These are phyloP conservation scores for Cryptoprocta ferox DNA, from an alignment of 2,797 vertebrate genomes.

Conservation along the genomic window DNA sequence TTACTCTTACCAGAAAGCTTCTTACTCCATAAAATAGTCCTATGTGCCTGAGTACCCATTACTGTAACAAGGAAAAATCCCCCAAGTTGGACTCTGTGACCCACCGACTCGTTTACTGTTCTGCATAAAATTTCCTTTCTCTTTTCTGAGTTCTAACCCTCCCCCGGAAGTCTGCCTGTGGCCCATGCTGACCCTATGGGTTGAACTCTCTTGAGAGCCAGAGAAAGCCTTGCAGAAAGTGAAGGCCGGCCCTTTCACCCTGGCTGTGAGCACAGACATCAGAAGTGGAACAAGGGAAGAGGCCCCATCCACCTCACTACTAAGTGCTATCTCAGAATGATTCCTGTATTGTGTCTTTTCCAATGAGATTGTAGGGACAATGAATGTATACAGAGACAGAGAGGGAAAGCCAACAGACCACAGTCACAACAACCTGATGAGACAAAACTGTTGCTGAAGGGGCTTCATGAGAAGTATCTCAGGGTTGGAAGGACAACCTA, in stretches of 20 bases:
- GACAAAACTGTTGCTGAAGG: conserved; percentile 21
- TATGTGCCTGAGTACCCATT: not conserved
- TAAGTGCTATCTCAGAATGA: not conserved
- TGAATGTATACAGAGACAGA: not conserved
- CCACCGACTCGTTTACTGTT: not conserved
- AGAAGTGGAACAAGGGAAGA: not conserved
- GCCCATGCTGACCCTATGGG: accelerated
- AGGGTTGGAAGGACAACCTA: not conserved
- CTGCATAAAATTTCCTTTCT: not conserved
- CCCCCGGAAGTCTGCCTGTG: accelerated
- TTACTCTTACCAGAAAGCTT: not conserved
- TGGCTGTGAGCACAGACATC: not conserved
- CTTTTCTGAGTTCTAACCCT: not conserved
- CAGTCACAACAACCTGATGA: conserved; percentile 17
- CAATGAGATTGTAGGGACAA: conserved; percentile 39
- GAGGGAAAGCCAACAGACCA: not conserved
- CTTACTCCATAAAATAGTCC: not conserved
- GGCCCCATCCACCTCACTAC: not conserved
- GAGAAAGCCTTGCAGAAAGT: not conserved
- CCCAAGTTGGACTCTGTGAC: accelerated
- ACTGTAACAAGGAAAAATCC: conserved; percentile 22
- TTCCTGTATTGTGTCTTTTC: conserved; percentile 42
- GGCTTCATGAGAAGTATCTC: conserved; percentile 2
- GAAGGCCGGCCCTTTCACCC: not conserved
- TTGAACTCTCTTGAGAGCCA: not conserved